These are phyloP conservation scores for Cyrtonyx montezumae DNA, from an alignment of 2,113 vertebrate genomes.

Conservation along the genomic window DNA sequence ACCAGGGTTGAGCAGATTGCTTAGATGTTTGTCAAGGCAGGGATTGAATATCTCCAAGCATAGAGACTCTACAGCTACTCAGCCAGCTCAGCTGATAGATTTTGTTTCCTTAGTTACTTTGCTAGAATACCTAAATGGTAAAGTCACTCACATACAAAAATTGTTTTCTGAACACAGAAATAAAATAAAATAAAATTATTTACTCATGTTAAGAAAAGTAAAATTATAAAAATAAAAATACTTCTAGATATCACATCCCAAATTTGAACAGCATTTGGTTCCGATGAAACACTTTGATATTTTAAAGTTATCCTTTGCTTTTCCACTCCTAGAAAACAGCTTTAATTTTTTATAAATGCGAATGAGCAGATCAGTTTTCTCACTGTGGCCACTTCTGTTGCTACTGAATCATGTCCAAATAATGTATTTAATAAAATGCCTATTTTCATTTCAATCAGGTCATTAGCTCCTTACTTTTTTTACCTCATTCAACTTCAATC, in stretches of 20 bases:
- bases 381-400: not conserved
- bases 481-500: not conserved
- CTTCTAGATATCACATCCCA: not conserved
- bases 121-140: not conserved
- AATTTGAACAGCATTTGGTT: not conserved
- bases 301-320: not conserved
- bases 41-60: not conserved
- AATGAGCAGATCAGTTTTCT: not conserved
- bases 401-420: not conserved
- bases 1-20: fast-evolving
- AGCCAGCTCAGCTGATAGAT: not conserved
- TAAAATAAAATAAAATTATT: not conserved
- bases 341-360: not conserved
- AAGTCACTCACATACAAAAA: not conserved
- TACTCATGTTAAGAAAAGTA: not conserved
- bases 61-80: not conserved
- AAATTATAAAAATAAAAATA: not conserved
- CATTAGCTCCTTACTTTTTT: not conserved
- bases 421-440: not conserved
- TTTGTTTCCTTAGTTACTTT: not conserved
- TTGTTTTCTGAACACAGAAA: not conserved
- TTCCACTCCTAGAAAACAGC: not conserved
- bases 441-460: not conserved
- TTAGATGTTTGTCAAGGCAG: not conserved
- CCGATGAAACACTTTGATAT: not conserved